Evolutionary conservation across 2,888 invertebrate species (phyloP), one percentile per base, ranked within the genome.

Genomic region (Lithodes maja): DNA sequence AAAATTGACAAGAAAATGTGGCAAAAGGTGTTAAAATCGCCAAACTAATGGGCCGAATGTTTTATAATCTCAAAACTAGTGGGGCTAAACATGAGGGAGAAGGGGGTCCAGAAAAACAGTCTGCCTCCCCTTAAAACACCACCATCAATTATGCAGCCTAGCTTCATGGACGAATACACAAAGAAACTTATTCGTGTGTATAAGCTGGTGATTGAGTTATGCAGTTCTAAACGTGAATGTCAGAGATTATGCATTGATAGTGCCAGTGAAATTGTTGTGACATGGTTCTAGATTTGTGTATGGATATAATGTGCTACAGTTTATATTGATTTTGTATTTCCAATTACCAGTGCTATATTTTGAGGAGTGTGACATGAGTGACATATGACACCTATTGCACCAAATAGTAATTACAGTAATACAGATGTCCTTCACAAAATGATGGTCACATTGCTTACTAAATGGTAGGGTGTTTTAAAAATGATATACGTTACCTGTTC

Each of bases 301-400:
- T 71, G 71, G 71, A 71, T 71, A 71, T 71, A 17, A 71, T 12
- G 17, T 71, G 71, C 71, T 71, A 17, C 71, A n/a, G 71, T 71
- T 71, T 71, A n/a, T 71, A 71, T n/a, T 17, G 17, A n/a, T 71
- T 71, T 71, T 71, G 71, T 71, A 71, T 71, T 12, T 33, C 33
- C 33, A 2, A 71, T 71, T 71, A 12, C 12, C n/a, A n/a, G 3
- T n/a, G 17, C 12, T 71, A 71, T 71, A 17, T 71, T 71, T 71
- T 71, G 17, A 71, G n/a, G 71, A n/a, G 71, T n/a, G 71, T n/a
- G n/a, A n/a, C 71, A 71, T 17, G 61, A 61, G 61, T 71, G 17
- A 71, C 71, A 71, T 17, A 17, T 12, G 15, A 71, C 71, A n/a
- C 71, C 71, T 71, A 12, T 71, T n/a, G 71, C 15, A 71, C 3